Conservation (phyloP, 2,888 invertebrate species). For the Hemistola chrysoprasaria region DNA sequence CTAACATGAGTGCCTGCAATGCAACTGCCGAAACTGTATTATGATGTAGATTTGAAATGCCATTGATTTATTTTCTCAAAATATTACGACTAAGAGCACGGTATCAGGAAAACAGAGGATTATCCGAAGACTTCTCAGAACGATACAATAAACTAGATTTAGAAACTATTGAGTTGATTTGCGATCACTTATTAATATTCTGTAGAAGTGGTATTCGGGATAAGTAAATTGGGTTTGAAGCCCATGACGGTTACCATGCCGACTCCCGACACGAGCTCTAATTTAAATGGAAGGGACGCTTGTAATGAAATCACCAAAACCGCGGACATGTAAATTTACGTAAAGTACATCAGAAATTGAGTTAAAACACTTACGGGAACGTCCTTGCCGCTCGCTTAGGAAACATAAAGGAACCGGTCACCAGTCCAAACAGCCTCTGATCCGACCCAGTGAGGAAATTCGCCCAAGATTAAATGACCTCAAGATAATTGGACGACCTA, state of each 20-base stretch:
- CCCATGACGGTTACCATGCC: slow-evolving; percentile 2
- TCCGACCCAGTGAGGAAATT: slow-evolving; percentile 34
- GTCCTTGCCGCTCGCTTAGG: slow-evolving; percentile 3
- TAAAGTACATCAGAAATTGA: slow-evolving; percentile 43
- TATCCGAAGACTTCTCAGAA: too few species aligned
- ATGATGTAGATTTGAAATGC: too few species aligned
- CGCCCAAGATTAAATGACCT: slow-evolving; percentile 19
- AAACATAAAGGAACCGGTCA: slow-evolving; percentile 27
- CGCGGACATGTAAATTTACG: slow-evolving; percentile 46
- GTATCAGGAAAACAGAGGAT: too few species aligned
- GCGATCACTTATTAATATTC: too few species aligned
- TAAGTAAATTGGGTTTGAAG: too few species aligned
- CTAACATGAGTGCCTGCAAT: too few species aligned
- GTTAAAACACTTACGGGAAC: slow-evolving; percentile 28
- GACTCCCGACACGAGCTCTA: slow-evolving; percentile 32
- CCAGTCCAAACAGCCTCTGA: slow-evolving; percentile 40
- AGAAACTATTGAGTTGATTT: too few species aligned
- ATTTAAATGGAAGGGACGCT: slow-evolving; percentile 48
- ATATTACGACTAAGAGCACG: too few species aligned
- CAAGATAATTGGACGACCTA: slow-evolving; percentile 24
- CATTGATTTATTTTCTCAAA: too few species aligned
- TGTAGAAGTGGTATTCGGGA: too few species aligned
- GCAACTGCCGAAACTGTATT: too few species aligned
- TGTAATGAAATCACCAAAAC: slow-evolving; percentile 53
- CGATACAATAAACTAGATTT: too few species aligned